Conservation (phyloP, 2,113 vertebrate genomes). For the Hemichromis elongatus region DNA sequence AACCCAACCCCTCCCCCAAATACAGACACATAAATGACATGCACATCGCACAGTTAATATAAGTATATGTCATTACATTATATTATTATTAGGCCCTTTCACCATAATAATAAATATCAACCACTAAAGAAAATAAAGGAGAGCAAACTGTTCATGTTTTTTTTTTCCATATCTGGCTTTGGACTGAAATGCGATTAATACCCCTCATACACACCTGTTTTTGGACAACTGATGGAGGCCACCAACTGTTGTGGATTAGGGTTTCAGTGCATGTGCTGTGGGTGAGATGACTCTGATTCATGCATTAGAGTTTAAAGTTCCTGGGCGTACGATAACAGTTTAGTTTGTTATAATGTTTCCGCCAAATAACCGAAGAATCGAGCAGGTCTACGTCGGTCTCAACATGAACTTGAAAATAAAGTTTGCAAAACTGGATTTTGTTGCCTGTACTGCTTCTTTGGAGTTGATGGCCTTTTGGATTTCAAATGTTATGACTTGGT, state of each 20-base stretch:
- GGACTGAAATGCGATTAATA: neutral
- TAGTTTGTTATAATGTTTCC: neutral
- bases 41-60: neutral
- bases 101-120: neutral
- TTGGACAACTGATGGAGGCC: neutral
- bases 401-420: neutral
- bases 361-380: neutral
- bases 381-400: neutral
- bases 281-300: neutral
- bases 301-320: neutral
- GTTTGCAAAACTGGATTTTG: neutral
- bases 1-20: neutral
- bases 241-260: neutral
- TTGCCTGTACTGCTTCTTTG: neutral
- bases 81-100: neutral
- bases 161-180: neutral
- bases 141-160: neutral
- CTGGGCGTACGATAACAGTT: neutral
- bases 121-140: neutral
- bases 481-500: neutral
- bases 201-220: conserved; percentile 31
- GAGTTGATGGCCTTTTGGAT: neutral
- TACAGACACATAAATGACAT: neutral
- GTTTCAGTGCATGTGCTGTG: neutral
- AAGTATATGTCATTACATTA: neutral